These are phyloP conservation scores for Alentia gelatinosa DNA, from an alignment of 2,888 invertebrate species.

Conservation along the genomic window DNA sequence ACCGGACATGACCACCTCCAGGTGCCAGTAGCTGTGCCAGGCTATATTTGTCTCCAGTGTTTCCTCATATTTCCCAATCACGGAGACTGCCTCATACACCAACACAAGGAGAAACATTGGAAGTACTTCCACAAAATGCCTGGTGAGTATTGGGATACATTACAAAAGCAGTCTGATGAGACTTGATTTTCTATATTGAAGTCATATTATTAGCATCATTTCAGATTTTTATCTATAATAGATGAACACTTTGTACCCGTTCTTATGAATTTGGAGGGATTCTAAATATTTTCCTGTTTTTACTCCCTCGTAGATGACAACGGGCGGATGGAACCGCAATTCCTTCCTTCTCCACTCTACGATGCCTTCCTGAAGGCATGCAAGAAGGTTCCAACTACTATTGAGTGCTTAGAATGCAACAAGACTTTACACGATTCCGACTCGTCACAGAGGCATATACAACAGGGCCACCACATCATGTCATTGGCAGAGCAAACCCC, in stretches of 20 bases:
- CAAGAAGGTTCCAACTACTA: slow-evolving; percentile 1
- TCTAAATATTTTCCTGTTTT: no score
- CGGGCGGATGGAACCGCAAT: background rate
- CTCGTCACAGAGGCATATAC: slow-evolving; percentile 5
- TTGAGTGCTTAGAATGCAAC: slow-evolving; percentile 58
- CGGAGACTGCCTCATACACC: slow-evolving; percentile 57
- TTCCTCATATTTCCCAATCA: slow-evolving; percentile 54
- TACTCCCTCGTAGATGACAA: slow-evolving; percentile 45
- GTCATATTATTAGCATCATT: no score
- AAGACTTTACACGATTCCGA: background rate
- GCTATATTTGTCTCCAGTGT: slow-evolving; percentile 63
- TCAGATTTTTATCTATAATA: no score
- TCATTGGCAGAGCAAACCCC: slow-evolving; percentile 39
- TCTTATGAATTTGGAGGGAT: no score
- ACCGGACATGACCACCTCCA: slow-evolving; percentile 56
- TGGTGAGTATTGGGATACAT: no score
- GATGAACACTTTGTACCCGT: no score
- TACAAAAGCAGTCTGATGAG: no score
- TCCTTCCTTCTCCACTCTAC: slow-evolving; percentile 34
- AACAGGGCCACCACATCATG: slow-evolving; percentile 4
- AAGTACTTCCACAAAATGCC: background rate
- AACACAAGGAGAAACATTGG: slow-evolving; percentile 50
- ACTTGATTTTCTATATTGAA: no score
- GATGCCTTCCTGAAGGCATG: slow-evolving; percentile 53
- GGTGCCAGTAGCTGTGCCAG: slow-evolving; percentile 57